Evolutionary conservation across 2,797 vertebrate species (phyloP).

Genomic region (Ataeniobius toweri): DNA sequence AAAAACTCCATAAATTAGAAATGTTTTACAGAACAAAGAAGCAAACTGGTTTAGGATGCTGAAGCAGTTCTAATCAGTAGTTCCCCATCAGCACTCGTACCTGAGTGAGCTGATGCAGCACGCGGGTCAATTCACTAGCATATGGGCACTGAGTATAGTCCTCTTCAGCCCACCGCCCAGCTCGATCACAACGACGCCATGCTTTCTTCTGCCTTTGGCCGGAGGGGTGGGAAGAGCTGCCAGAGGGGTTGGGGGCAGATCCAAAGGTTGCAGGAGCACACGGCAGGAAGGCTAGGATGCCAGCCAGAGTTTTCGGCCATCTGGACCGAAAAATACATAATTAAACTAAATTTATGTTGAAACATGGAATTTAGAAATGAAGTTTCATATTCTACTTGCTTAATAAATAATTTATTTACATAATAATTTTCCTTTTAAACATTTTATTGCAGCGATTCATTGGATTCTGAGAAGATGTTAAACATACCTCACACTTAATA

Average conservation of each 20-base stretch:
- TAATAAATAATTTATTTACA: constrained; percentile 44
- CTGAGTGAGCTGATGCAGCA: constrained; percentile 89
- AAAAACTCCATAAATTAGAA: not conserved
- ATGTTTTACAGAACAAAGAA: not conserved
- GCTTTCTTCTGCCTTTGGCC: constrained; percentile 82
- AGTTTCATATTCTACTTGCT: constrained; percentile 39
- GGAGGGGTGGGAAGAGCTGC: constrained; percentile 25
- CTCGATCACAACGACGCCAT: constrained; percentile 86
- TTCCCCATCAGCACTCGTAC: constrained; percentile 60
- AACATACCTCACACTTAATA: not conserved
- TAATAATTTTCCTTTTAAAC: constrained; percentile 40
- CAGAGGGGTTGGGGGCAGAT: constrained; percentile 67
- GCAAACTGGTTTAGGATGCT: not conserved
- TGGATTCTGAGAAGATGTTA: constrained; percentile 12
- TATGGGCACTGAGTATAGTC: constrained; percentile 90
- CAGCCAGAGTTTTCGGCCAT: constrained; percentile 90
- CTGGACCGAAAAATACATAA: constrained; percentile 62
- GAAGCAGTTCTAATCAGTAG: not conserved
- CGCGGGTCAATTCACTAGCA: constrained; percentile 85
- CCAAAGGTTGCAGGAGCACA: constrained; percentile 81
- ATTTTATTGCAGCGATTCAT: constrained; percentile 35
- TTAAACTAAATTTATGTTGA: not conserved
- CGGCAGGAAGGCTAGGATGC: constrained; percentile 85
- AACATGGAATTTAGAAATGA: not conserved
- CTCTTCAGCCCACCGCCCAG: constrained; percentile 87